Percentiles rank a stretch among this genome's conserved stretches.
Conservation (phyloP, 2,888 invertebrate species). For the Patella pellucida region DNA sequence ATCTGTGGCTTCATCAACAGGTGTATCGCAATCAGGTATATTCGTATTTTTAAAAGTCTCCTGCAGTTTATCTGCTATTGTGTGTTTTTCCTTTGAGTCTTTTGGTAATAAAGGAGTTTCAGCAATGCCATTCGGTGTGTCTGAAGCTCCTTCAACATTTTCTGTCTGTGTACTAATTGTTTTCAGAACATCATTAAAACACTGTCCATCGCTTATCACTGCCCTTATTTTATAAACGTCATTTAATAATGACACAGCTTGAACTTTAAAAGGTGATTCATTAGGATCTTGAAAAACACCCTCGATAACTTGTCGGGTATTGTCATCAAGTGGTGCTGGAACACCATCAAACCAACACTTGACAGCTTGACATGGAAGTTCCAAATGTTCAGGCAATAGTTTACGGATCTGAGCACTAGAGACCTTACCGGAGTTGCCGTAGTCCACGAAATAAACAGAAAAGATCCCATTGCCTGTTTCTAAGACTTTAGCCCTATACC, state of each 20-base stretch:
- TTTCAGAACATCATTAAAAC: neutral
- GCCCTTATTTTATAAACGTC: neutral
- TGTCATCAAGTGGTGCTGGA: no score
- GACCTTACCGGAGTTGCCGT: slow-evolving; percentile 55
- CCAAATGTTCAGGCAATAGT: slow-evolving; percentile 28
- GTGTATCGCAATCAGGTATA: neutral
- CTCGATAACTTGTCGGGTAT: no score
- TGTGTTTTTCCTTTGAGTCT: no score
- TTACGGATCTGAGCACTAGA: slow-evolving; percentile 38
- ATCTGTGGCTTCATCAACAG: neutral
- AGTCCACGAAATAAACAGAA: slow-evolving; percentile 59
- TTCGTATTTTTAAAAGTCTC: no score
- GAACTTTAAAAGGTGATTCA: no score
- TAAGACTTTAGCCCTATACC: slow-evolving; percentile 53
- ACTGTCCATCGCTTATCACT: neutral
- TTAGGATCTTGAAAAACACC: no score
- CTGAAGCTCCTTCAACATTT: neutral
- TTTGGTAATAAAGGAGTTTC: no score
- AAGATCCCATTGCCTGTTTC: slow-evolving; percentile 31
- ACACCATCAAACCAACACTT: slow-evolving; percentile 41
- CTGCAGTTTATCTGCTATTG: no score
- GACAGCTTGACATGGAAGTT: slow-evolving; percentile 49
- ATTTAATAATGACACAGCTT: neutral
- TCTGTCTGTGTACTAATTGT: no score
- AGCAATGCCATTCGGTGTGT: no score